A percentile compares a stretch with the other conserved stretches of the same genome.
Conservation (phyloP, 1,140 invertebrate genomes). For the Heterodera carotae region DNA sequence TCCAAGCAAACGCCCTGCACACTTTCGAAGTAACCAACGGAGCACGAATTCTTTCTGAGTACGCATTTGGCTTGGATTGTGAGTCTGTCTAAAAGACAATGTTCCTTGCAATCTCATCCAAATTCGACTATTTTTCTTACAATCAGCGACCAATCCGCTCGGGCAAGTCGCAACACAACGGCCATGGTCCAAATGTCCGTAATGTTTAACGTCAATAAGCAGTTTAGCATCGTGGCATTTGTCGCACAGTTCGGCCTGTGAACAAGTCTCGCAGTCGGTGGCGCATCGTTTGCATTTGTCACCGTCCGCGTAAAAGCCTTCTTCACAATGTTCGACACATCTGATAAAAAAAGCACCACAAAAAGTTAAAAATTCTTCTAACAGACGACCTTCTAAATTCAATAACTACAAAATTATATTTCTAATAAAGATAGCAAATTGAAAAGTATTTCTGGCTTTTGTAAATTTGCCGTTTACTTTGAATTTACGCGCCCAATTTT, state of each 20-base stretch:
- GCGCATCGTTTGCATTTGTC: constrained; percentile 61
- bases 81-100: constrained; percentile 37
- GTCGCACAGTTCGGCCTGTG: constrained; percentile 55
- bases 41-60: constrained; percentile 55
- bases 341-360: neutral
- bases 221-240: constrained; percentile 60
- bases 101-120: neutral
- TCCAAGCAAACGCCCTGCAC: constrained; percentile 45
- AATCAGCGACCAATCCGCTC: constrained; percentile 57
- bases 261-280: constrained; percentile 56
- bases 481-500: no score
- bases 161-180: constrained; percentile 62
- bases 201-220: constrained; percentile 59
- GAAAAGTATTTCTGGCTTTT: no score
- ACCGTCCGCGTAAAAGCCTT: constrained; percentile 59
- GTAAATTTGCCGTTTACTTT: no score
- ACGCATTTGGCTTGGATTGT: constrained; percentile 60
- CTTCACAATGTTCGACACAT: constrained; percentile 57
- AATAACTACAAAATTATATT: no score
- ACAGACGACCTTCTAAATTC: neutral
- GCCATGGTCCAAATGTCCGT: constrained; percentile 58
- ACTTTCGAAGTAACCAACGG: constrained; percentile 54
- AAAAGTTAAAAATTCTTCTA: neutral
- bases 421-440: no score
- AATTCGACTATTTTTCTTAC: constrained; percentile 37